Evolutionary conservation across 2,888 invertebrate species (phyloP).

Genomic region (Brenthis daphne): DNA sequence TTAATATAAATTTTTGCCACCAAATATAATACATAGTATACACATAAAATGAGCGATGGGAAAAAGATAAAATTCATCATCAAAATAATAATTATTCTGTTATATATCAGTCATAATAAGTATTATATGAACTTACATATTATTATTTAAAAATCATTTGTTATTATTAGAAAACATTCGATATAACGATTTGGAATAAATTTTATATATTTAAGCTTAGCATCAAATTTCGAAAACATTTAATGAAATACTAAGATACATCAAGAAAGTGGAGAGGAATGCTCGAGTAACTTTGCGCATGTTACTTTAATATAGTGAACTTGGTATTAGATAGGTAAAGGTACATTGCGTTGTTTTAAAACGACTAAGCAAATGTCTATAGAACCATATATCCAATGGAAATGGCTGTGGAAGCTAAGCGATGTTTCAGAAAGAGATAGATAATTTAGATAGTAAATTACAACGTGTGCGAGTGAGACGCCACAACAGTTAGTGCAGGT

Average conservation of each 20-base stretch:
- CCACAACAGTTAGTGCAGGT: constrained; percentile 69
- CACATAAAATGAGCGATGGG: no score
- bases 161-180: no score
- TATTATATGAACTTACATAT: no score
- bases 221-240: constrained; percentile 6
- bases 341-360: constrained; percentile 49
- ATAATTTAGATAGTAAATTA: constrained; percentile 33
- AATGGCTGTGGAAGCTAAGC: constrained; percentile 57
- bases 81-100: no score
- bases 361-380: constrained; percentile 50
- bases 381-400: constrained; percentile 61
- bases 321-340: constrained; percentile 28
- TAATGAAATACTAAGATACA: constrained; percentile 23
- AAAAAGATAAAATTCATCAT: no score
- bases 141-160: no score
- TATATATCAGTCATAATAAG: no score
- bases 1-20: no score
- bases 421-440: constrained; percentile 57
- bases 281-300: constrained; percentile 33
- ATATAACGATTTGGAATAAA: no score
- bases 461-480: constrained; percentile 57
- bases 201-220: neutral
- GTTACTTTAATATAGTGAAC: constrained; percentile 28
- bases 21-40: no score
- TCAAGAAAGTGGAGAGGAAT: constrained; percentile 37